These are phyloP conservation scores for Taxidea taxus DNA, from an alignment of 2,113 vertebrate genomes.

Conservation along the genomic window DNA sequence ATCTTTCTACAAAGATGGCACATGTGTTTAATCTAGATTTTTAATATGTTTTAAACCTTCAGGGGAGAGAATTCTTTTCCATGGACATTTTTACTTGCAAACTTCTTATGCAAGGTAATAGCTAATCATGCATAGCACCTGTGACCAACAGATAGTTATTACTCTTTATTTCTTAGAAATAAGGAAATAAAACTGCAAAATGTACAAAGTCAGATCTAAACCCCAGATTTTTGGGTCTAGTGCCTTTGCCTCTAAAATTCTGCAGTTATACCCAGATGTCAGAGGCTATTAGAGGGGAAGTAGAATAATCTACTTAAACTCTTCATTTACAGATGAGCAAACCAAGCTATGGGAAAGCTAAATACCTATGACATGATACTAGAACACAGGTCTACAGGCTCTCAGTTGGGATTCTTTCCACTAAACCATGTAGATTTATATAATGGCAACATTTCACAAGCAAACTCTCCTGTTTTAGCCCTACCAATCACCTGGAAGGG, in stretches of 20 bases:
- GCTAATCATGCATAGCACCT: not conserved
- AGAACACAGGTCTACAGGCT: not conserved
- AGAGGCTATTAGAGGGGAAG: not conserved
- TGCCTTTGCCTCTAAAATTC: not conserved
- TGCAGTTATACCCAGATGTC: not conserved
- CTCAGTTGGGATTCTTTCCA: not conserved
- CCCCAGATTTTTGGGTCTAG: not conserved
- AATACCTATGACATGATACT: not conserved
- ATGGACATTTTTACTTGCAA: not conserved
- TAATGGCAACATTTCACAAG: not conserved
- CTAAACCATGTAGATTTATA: not conserved
- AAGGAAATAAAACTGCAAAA: slow-evolving; percentile 13
- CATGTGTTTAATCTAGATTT: not conserved
- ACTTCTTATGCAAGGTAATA: not conserved
- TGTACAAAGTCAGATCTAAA: not conserved
- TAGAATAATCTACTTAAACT: not conserved
- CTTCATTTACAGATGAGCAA: not conserved
- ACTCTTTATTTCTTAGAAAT: not conserved
- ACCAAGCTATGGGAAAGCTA: not conserved
- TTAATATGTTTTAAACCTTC: not conserved
- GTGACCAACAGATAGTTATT: not conserved
- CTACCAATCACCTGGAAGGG: not conserved
- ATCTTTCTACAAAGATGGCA: not conserved
- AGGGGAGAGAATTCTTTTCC: not conserved
- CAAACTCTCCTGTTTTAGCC: not conserved